Conservation (phyloP, 2,113 vertebrate genomes). For the Mirza zaza region DNA sequence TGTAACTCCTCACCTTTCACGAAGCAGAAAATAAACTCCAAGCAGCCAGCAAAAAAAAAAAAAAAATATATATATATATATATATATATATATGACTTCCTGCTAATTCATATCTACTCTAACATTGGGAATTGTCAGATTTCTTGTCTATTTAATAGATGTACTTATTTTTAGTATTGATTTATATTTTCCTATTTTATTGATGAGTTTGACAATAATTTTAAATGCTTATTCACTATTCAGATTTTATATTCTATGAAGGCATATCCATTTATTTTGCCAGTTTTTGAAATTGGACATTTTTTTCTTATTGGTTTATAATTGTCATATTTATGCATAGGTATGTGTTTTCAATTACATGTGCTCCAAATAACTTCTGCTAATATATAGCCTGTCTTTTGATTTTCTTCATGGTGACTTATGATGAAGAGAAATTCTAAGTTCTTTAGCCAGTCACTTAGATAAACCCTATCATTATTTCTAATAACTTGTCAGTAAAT, state of each 20-base stretch:
- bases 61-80: neutral
- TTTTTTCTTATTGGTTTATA: neutral
- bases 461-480: conserved; percentile 25
- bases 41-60: conserved; percentile 78
- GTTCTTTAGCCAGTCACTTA: neutral
- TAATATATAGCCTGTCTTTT: neutral
- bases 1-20: conserved; percentile 49
- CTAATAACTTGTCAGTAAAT: neutral
- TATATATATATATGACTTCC: neutral
- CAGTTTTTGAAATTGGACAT: neutral
- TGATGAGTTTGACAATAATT: conserved; percentile 29
- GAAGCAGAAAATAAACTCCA: conserved; percentile 80
- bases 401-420: neutral
- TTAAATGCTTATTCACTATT: neutral
- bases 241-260: conserved; percentile 5
- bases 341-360: neutral
- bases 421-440: conserved; percentile 20
- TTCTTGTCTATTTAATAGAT: neutral
- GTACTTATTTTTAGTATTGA: neutral
- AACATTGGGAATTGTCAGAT: neutral
- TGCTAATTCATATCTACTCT: neutral
- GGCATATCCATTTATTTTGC: neutral
- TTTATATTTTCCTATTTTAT: neutral
- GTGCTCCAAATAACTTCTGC: neutral
- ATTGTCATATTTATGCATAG: neutral